A percentile compares a stretch with the other conserved stretches of the same genome.
These are phyloP conservation scores for Tipula lateralis DNA, from an alignment of 2,888 invertebrate species.

Conservation along the genomic window DNA sequence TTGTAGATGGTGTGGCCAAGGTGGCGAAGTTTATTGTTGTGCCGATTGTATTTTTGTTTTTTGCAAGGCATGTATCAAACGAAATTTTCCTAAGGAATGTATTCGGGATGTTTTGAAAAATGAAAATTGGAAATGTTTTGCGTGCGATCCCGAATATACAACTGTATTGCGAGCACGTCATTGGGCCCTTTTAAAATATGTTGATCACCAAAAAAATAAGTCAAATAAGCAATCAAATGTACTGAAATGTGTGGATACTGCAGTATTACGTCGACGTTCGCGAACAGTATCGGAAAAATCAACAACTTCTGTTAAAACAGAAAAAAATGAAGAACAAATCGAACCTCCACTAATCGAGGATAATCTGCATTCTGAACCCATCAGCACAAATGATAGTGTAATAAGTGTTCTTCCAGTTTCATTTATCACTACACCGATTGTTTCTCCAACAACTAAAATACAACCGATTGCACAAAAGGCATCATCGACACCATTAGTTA, in stretches of 20 bases:
- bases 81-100: constrained; percentile 62
- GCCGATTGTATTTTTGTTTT: constrained; percentile 69
- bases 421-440: not conserved
- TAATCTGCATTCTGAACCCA: not conserved
- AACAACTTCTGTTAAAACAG: not conserved
- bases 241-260: not conserved
- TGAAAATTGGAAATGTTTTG: constrained; percentile 77
- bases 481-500: too few relatives aligned
- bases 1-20: constrained; percentile 80
- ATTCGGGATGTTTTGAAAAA: constrained; percentile 67
- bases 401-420: not conserved
- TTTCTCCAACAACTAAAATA: not conserved
- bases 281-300: not conserved
- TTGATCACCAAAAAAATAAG: constrained; percentile 53
- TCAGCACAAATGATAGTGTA: not conserved
- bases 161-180: constrained; percentile 62
- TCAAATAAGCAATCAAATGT: not conserved
- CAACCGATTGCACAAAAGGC: not conserved
- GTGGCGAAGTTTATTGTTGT: constrained; percentile 73
- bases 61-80: constrained; percentile 71
- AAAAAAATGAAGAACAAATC: not conserved
- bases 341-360: not conserved
- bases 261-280: not conserved
- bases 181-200: constrained; percentile 66
- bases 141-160: constrained; percentile 62